Percentiles rank a stretch among this genome's conserved stretches.
phyloP scores from a whole-genome alignment of 2,888 invertebrate species.

The Stenurella melanura region DNA sequence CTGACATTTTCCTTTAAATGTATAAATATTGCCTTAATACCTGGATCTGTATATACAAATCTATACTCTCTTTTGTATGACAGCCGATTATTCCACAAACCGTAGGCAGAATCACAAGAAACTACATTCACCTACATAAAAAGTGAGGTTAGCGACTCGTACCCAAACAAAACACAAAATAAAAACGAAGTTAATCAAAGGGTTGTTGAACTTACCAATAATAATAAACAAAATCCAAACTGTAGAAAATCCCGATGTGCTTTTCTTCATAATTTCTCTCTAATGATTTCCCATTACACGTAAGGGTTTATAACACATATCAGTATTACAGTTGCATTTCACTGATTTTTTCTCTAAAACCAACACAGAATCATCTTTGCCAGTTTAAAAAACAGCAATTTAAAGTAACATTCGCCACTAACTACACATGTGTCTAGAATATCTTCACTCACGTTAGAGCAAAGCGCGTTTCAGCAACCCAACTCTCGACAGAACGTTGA shows the following conservation, averaged over 20 bases:
- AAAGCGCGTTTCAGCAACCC: constrained; percentile 24
- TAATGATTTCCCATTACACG: constrained; percentile 48
- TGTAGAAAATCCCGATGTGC: constrained; percentile 41
- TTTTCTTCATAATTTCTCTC: constrained; percentile 51
- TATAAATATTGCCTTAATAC: background rate
- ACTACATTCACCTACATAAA: constrained; percentile 25
- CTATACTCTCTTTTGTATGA: background rate
- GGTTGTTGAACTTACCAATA: constrained; percentile 50
- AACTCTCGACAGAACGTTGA: constrained; percentile 32
- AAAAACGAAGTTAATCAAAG: background rate
- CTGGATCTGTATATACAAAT: background rate
- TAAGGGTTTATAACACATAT: constrained; percentile 6
- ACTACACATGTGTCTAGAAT: constrained; percentile 23
- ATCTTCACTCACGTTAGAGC: constrained; percentile 20
- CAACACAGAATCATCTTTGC: constrained; percentile 1
- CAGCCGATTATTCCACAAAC: background rate
- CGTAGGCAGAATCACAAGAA: background rate
- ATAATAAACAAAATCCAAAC: constrained; percentile 53
- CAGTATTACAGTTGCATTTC: constrained; percentile 24
- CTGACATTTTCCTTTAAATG: background rate
- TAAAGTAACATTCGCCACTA: constrained; percentile 27
- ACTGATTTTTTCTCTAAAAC: constrained; percentile 9
- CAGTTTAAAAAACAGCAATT: background rate
- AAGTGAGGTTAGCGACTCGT: constrained; percentile 37
- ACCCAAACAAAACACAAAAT: constrained; percentile 2